Evolutionary conservation across 1,140 invertebrate species (phyloP).

Genomic region (Manduca sexta): DNA sequence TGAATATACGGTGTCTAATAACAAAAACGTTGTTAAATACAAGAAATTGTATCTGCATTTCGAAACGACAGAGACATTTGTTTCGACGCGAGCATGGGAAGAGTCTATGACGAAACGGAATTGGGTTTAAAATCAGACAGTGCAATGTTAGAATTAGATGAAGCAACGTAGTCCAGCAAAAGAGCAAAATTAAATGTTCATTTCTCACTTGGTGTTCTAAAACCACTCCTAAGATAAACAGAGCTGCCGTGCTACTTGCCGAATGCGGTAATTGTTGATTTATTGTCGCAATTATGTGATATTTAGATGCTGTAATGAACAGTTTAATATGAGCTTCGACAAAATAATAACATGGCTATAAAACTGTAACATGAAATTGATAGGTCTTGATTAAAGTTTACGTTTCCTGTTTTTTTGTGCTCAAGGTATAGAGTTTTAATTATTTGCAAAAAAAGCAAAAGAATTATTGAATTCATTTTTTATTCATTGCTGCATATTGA

Average conservation of each 20-base stretch:
- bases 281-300: too few species aligned
- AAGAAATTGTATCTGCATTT: slow-evolving; percentile 17
- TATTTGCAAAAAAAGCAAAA: too few species aligned
- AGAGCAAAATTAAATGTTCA: slow-evolving; percentile 11
- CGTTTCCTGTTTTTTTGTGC: too few species aligned
- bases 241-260: background rate
- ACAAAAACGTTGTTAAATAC: slow-evolving; percentile 7
- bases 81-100: slow-evolving; percentile 27
- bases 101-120: slow-evolving; percentile 31
- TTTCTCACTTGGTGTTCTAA: slow-evolving; percentile 1
- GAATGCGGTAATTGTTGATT: too few species aligned
- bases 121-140: slow-evolving; percentile 21
- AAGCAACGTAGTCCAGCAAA: slow-evolving; percentile 21
- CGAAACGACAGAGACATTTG: slow-evolving; percentile 25
- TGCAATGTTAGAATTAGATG: slow-evolving; percentile 27
- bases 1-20: slow-evolving; percentile 19
- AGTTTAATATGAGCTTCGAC: too few species aligned
- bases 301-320: too few species aligned
- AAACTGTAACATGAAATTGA: too few species aligned
- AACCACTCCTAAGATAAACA: background rate
- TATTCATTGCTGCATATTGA: too few species aligned
- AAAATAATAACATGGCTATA: too few species aligned
- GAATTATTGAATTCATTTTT: too few species aligned
- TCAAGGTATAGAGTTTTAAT: too few species aligned
- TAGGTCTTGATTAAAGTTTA: too few species aligned